phyloP scores from a whole-genome alignment of 2,797 vertebrate species.

The Todus mexicanus region DNA sequence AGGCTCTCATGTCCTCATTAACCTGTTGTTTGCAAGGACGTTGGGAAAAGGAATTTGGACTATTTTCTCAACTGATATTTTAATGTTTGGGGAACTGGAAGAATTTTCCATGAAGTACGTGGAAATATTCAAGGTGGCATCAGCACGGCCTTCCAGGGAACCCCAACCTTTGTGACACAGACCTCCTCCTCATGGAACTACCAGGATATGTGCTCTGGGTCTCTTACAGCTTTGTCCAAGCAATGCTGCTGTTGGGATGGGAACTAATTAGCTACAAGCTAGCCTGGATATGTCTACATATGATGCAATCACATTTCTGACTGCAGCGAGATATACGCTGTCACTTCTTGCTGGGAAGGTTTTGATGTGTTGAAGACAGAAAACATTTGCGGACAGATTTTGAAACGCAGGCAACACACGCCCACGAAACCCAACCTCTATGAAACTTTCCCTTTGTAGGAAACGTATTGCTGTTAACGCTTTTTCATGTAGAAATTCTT shows the following conservation, averaged over 20 bases:
- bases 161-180: not conserved
- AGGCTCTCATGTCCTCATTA: not conserved
- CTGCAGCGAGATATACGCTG: not conserved
- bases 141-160: not conserved
- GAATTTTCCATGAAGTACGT: not conserved
- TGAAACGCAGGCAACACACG: not conserved
- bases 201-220: not conserved
- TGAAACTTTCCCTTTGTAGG: not conserved
- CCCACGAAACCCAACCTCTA: not conserved
- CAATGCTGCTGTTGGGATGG: not conserved
- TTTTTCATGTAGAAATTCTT: not conserved
- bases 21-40: not conserved
- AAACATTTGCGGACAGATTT: constrained; percentile 24
- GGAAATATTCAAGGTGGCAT: not conserved
- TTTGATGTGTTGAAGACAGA: constrained; percentile 17
- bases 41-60: not conserved
- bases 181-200: not conserved
- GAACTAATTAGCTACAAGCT: not conserved
- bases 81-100: not conserved
- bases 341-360: not conserved
- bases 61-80: not conserved
- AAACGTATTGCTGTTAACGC: not conserved
- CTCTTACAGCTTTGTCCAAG: not conserved
- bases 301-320: constrained; percentile 7
- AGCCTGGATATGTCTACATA: not conserved